Percentiles rank a stretch among this genome's conserved stretches.
Conservation (phyloP, 2,113 vertebrate genomes). For the Coregonus clupeaformis region DNA sequence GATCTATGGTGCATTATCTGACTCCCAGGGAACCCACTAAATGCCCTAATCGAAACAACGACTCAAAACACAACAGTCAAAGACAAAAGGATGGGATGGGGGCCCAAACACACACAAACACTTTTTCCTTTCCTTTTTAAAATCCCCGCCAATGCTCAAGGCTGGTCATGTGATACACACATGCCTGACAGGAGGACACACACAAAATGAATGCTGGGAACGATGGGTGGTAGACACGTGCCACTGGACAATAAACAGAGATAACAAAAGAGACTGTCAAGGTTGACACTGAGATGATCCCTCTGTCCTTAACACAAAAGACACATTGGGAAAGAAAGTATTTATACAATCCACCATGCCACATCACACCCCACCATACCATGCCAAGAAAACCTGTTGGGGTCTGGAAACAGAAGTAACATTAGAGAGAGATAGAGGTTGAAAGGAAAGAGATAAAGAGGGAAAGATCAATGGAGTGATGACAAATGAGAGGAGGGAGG, state of each 20-base stretch:
- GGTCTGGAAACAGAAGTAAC: neutral
- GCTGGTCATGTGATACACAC: conserved; percentile 35
- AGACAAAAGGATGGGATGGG: neutral
- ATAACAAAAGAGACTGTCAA: conserved; percentile 34
- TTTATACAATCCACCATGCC: neutral
- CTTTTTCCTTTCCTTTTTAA: conserved; percentile 14
- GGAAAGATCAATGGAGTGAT: neutral
- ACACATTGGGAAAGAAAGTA: conserved; percentile 7
- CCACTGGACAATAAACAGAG: conserved; percentile 22
- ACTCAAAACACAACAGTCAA: conserved; percentile 20
- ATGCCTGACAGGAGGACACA: conserved; percentile 14
- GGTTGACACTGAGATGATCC: conserved; percentile 22
- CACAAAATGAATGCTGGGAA: conserved; percentile 8
- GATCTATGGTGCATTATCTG: conserved; percentile 48
- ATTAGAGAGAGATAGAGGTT: neutral
- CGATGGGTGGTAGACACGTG: conserved; percentile 26
- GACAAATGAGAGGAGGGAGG: neutral
- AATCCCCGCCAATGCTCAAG: conserved; percentile 34
- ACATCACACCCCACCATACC: neutral
- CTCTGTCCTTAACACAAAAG: conserved; percentile 37
- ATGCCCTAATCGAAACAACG: conserved; percentile 33
- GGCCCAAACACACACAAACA: conserved; percentile 31
- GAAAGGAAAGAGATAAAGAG: neutral
- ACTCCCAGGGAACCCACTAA: neutral
- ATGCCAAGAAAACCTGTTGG: neutral